Conservation (phyloP, 2,888 invertebrate genomes). For the Sarcophaga rosellei region DNA sequence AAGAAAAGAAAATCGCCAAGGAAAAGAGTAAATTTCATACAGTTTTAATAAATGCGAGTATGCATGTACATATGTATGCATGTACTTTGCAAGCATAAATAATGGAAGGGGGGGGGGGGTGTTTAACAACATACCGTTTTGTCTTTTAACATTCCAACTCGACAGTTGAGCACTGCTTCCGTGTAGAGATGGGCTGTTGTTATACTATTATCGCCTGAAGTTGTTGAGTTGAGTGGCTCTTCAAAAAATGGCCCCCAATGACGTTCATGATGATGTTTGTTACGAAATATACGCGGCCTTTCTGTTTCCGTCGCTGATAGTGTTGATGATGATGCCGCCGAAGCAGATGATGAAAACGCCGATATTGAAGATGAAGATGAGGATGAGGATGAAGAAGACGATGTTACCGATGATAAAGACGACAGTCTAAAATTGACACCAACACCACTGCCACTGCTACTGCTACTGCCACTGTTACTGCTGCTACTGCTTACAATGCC, state of each 20-base stretch:
- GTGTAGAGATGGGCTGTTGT: slow-evolving; percentile 85
- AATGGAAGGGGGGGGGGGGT: slow-evolving; percentile 26
- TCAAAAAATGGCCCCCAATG: slow-evolving; percentile 89
- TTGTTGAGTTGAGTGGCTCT: slow-evolving; percentile 81
- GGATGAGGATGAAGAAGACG: slow-evolving; percentile 41
- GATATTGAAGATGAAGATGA: slow-evolving; percentile 46
- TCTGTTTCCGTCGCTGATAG: slow-evolving; percentile 71
- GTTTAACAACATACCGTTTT: slow-evolving; percentile 83
- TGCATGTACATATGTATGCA: not conserved
- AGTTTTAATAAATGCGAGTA: not conserved
- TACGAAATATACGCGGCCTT: slow-evolving; percentile 76
- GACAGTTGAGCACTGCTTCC: slow-evolving; percentile 85
- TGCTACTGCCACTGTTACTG: not conserved
- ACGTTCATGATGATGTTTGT: slow-evolving; percentile 86
- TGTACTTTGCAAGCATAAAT: slow-evolving; percentile 45
- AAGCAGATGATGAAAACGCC: slow-evolving; percentile 47
- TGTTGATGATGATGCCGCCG: slow-evolving; percentile 46
- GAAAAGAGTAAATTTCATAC: not conserved
- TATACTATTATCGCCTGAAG: slow-evolving; percentile 83
- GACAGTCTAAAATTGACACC: slow-evolving; percentile 46
- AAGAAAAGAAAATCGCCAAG: not conserved
- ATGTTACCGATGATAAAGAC: slow-evolving; percentile 43
- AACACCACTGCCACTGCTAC: slow-evolving; percentile 24
- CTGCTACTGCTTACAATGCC: slow-evolving; percentile 11
- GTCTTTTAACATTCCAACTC: slow-evolving; percentile 87